Evolutionary conservation across 2,797 vertebrate species (phyloP).

Genomic region (Chaenodraco wilsoni): DNA sequence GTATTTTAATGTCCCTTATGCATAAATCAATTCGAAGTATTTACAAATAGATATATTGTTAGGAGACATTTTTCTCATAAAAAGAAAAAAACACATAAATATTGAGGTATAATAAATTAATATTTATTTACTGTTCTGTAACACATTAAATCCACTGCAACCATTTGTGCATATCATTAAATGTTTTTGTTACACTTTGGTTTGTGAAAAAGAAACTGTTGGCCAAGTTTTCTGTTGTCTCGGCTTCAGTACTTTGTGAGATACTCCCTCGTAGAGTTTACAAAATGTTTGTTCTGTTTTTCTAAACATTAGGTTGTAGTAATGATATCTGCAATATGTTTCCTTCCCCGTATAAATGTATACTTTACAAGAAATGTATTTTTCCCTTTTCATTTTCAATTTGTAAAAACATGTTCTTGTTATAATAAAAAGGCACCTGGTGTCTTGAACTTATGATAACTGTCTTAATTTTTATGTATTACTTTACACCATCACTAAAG

Average conservation of each 20-base stretch:
- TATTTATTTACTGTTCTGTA: conserved; percentile 79
- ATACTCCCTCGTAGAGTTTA: conserved; percentile 79
- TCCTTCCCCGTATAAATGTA: conserved; percentile 78
- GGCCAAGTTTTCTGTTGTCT: conserved; percentile 65
- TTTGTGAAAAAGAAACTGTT: conserved; percentile 50
- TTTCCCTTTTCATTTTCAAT: conserved; percentile 69
- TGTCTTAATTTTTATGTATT: conserved; percentile 20
- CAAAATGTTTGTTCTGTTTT: conserved; percentile 74
- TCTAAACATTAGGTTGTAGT: conserved; percentile 84
- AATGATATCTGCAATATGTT: conserved; percentile 82
- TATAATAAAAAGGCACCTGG: conserved; percentile 89
- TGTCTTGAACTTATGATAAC: conserved; percentile 71
- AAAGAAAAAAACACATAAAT: conserved; percentile 64
- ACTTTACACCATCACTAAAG: not conserved
- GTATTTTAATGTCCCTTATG: conserved; percentile 71
- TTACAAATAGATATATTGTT: conserved; percentile 73
- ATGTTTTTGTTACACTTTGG: conserved; percentile 47
- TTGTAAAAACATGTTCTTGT: conserved; percentile 78
- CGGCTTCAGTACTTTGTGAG: conserved; percentile 70
- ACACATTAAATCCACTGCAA: conserved; percentile 49
- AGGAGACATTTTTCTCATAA: conserved; percentile 58
- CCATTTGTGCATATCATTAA: conserved; percentile 52
- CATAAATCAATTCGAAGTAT: conserved; percentile 72
- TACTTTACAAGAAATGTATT: conserved; percentile 78
- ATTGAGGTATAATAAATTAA: conserved; percentile 74